Evolutionary conservation across 2,888 invertebrate species (phyloP), one percentile per base, ranked within the genome.

Genomic region (Rambutsinella grinnellia): DNA sequence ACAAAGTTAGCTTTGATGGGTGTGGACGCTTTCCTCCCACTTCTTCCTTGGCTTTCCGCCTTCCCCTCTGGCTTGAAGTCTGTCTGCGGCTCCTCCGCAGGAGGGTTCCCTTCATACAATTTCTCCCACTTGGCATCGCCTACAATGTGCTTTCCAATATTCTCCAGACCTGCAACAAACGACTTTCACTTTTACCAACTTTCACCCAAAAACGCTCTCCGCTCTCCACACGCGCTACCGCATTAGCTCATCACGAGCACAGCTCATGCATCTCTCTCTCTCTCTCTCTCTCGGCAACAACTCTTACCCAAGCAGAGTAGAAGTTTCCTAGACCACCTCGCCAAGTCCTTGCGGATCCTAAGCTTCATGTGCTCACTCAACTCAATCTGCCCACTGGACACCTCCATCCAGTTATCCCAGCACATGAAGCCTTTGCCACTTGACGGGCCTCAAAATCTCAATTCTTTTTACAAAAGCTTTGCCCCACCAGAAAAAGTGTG

Each of bases 91-190:
- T 86, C 81, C 77, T 84, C 60, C 57, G 72, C 36, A 13, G 36
- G 36, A 5, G 6, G 6, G 5, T 13, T 13, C 13, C 71, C 71
- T 58, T 71, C 71, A 86, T 82, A 87, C 85, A 82, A 84, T 85
- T 67, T 85, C 85, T 82, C 85, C 86, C 74, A 82, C 56, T 82
- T 80, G 84, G 85, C 83, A 83, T 85, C 60, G 85, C 86, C 84
- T 85, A 87, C 83, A 72, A 85, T 62, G 81, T 84, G 65, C 72
- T 84, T 85, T 15, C 85, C 87, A 75, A 78, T 85, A 67, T 84
- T 86, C 2, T 87, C 86, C 84, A 87, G 86, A 61, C 83, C 84
- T 79, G 84, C 53, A 65, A 63, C 53, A 82, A 82, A 62, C 3
- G 15, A 2, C 36, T 36, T 36, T 36, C n/a, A 13, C 36, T 36